Percentiles rank a stretch among this genome's conserved stretches.
Conservation (phyloP, 23 tunicate genomes). For the Diplosoma virens region DNA sequence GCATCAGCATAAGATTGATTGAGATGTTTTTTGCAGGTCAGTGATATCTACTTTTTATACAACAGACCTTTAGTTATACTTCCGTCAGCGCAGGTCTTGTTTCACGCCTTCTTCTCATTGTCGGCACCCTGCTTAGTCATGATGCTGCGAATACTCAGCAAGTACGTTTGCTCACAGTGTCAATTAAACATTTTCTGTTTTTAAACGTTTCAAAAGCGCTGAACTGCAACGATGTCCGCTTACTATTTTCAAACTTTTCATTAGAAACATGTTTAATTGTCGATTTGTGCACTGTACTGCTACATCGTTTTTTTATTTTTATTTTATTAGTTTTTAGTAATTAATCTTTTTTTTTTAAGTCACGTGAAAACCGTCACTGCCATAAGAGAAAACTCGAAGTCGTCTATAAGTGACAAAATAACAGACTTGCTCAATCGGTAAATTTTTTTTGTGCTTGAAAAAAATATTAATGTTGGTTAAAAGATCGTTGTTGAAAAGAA, state of each 20-base stretch:
- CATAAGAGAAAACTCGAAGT: neutral
- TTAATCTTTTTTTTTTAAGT: neutral
- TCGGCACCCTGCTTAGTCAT: conserved; percentile 16
- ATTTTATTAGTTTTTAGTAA: neutral
- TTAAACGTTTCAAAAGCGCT: too few species aligned
- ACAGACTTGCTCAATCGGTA: too few species aligned
- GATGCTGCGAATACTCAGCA: conserved; percentile 8
- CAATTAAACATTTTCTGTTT: neutral
- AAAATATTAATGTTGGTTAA: too few species aligned
- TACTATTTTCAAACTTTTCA: too few species aligned
- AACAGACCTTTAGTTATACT: neutral
- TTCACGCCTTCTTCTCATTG: conserved; percentile 16
- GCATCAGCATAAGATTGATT: too few species aligned
- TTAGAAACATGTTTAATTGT: too few species aligned
- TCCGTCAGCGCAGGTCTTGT: neutral
- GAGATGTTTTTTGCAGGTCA: neutral
- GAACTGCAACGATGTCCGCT: too few species aligned
- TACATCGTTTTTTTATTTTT: too few species aligned
- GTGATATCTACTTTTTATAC: neutral
- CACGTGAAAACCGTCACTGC: neutral
- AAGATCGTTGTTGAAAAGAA: too few species aligned
- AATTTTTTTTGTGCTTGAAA: too few species aligned
- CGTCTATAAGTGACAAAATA: too few species aligned
- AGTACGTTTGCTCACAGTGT: neutral
- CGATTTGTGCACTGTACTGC: too few species aligned